These are phyloP conservation scores for Mormyrus iriodes DNA, from an alignment of 2,113 vertebrate genomes.

Conservation along the genomic window DNA sequence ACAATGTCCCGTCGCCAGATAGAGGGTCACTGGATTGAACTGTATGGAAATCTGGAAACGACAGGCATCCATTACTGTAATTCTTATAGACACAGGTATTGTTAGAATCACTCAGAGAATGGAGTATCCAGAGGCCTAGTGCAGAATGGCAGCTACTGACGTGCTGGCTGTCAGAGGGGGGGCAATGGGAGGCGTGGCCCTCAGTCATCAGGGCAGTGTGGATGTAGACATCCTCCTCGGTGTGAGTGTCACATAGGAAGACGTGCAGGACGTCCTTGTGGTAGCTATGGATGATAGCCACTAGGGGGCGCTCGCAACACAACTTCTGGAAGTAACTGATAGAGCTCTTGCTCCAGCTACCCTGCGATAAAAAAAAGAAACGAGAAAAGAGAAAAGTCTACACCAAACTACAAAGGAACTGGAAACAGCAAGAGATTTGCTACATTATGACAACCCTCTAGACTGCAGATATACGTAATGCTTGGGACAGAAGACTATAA, in stretches of 20 bases:
- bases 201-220: conserved; percentile 64
- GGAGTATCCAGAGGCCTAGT: neutral
- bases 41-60: conserved; percentile 60
- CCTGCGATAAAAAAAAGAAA: conserved; percentile 63
- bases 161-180: conserved; percentile 48
- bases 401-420: neutral
- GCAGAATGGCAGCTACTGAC: conserved; percentile 28
- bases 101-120: neutral
- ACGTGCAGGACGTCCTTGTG: conserved; percentile 69
- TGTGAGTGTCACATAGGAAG: conserved; percentile 81
- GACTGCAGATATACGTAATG: neutral
- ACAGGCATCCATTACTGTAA: conserved; percentile 1
- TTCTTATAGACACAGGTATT: neutral
- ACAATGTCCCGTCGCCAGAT: conserved; percentile 53
- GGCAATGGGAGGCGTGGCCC: conserved; percentile 65
- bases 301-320: conserved; percentile 67
- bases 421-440: neutral
- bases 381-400: neutral
- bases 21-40: conserved; percentile 66
- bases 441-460: neutral
- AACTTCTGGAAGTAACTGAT: conserved; percentile 65
- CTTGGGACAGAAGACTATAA: neutral
- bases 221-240: conserved; percentile 74
- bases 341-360: conserved; percentile 68
- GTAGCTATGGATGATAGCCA: conserved; percentile 75